Percentiles rank a stretch among this genome's conserved stretches.
phyloP scores from a whole-genome alignment of 2,113 vertebrate species.

The Oreotragus oreotragus region DNA sequence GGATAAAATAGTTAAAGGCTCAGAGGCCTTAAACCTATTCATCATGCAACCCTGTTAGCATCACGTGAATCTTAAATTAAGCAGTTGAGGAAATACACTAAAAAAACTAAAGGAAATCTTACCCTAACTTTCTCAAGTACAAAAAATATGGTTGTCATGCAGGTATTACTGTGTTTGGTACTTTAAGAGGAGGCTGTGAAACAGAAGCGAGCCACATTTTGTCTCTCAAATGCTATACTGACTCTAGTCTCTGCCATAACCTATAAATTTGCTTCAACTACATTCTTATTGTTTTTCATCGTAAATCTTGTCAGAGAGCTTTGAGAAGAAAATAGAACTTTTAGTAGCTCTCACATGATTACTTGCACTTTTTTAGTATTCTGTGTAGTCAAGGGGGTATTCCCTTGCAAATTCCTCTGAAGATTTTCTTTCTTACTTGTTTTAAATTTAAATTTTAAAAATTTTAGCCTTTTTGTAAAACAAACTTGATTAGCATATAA shows the following conservation, averaged over 20 bases:
- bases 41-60: not conserved
- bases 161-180: not conserved
- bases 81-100: not conserved
- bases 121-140: not conserved
- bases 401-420: not conserved
- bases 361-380: not conserved
- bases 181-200: not conserved
- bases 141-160: not conserved
- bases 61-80: not conserved
- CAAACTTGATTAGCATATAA: not conserved
- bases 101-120: not conserved
- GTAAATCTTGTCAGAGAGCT: not conserved
- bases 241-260: not conserved
- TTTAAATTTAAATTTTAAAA: not conserved
- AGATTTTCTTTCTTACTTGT: not conserved
- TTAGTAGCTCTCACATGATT: not conserved
- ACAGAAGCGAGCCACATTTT: not conserved
- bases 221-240: not conserved
- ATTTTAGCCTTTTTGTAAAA: not conserved
- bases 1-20: not conserved
- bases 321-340: not conserved
- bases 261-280: not conserved
- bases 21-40: not conserved
- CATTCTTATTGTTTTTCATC: not conserved
- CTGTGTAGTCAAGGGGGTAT: not conserved